Conservation (phyloP, 2,797 vertebrate species). For the Lithobates pipiens region DNA sequence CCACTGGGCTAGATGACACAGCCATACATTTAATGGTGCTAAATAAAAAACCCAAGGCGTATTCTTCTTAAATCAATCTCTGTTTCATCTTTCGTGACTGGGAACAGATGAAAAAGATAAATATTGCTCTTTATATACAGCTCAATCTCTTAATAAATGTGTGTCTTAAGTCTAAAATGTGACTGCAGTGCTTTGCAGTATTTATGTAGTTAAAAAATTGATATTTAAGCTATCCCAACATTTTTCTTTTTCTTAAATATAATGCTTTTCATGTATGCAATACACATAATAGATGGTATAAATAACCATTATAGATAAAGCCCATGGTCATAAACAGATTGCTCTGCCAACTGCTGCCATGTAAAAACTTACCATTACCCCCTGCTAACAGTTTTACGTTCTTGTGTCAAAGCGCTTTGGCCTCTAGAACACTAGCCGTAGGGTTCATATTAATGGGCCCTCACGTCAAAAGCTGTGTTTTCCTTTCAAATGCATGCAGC, state of each 20-base stretch:
- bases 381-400: not conserved
- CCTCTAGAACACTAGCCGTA: too few relatives aligned
- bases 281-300: not conserved
- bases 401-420: too few relatives aligned
- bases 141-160: constrained; percentile 42
- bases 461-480: too few relatives aligned
- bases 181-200: constrained; percentile 35
- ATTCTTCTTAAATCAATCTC: constrained; percentile 36
- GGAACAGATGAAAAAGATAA: constrained; percentile 40
- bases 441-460: too few relatives aligned
- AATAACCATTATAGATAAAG: not conserved
- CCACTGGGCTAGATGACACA: constrained; percentile 9
- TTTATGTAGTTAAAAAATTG: constrained; percentile 27
- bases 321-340: too few relatives aligned
- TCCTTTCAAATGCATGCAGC: too few relatives aligned
- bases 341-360: too few relatives aligned
- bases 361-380: not conserved
- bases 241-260: not conserved
- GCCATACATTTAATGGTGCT: constrained; percentile 46
- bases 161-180: constrained; percentile 9
- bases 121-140: constrained; percentile 21
- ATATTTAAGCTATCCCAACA: constrained; percentile 21
- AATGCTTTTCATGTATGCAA: not conserved
- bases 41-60: constrained; percentile 34
- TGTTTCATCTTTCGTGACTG: constrained; percentile 36